phyloP scores from a whole-genome alignment of 2,888 invertebrate genomes.

The Dyspetes luteomarginatus region DNA sequence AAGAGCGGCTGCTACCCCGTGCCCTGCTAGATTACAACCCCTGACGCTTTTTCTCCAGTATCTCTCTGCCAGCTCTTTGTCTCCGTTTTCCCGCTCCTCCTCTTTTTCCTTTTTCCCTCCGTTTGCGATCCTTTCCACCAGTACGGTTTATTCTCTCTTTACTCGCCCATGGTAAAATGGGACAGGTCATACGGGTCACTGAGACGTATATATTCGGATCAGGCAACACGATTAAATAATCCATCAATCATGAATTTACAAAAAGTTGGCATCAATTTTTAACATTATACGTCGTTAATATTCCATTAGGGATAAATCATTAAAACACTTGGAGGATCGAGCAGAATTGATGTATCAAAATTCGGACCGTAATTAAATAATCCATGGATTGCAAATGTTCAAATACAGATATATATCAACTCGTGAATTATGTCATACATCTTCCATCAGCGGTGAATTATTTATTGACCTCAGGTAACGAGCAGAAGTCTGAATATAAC shows the following conservation, averaged over 20 bases:
- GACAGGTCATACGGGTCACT: constrained; percentile 38
- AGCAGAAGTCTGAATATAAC: no score
- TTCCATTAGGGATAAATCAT: no score
- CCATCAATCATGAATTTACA: neutral
- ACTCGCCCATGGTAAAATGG: constrained; percentile 23
- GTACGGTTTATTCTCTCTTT: constrained; percentile 30
- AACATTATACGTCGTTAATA: no score
- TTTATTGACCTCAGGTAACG: no score
- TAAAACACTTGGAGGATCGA: no score
- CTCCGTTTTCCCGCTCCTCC: constrained; percentile 5
- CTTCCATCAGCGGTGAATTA: no score
- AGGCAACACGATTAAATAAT: constrained; percentile 31
- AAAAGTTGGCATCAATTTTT: neutral
- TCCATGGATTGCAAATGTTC: no score
- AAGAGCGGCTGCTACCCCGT: constrained; percentile 58
- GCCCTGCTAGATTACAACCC: constrained; percentile 53
- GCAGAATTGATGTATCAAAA: no score
- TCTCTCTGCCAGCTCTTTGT: constrained; percentile 50
- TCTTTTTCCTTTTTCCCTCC: neutral
- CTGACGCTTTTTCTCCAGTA: constrained; percentile 55
- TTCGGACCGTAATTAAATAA: no score
- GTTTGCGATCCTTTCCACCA: constrained; percentile 1
- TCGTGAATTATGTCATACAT: no score
- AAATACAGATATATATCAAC: no score
- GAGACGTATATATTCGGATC: neutral